A percentile compares a stretch with the other conserved stretches of the same genome.
Conservation (phyloP, 2,797 vertebrate species). For the Lepilemur septentrionalis region DNA sequence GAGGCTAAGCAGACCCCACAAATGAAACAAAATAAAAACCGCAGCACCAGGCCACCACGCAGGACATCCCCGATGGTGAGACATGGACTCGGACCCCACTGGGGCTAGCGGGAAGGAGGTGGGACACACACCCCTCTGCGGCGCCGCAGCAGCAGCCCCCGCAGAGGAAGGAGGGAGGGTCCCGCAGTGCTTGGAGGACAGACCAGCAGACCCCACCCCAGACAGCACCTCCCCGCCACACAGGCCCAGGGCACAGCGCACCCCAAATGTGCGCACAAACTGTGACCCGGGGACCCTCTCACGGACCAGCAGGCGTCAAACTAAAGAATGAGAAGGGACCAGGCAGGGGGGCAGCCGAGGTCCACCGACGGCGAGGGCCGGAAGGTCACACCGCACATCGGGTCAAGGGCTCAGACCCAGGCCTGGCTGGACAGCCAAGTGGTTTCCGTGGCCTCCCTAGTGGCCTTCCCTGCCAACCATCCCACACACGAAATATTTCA, state of each 20-base stretch:
- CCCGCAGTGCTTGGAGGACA: neutral
- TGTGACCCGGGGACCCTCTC: neutral
- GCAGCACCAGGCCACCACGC: neutral
- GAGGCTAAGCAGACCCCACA: neutral
- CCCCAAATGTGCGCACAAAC: accelerated
- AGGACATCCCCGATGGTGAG: accelerated
- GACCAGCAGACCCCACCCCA: too few species aligned
- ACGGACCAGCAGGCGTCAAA: accelerated
- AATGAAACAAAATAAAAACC: neutral
- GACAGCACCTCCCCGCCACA: neutral
- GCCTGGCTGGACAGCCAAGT: accelerated
- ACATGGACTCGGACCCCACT: accelerated
- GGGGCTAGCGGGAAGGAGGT: accelerated
- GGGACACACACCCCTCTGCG: accelerated
- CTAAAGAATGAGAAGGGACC: neutral
- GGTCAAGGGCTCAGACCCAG: neutral
- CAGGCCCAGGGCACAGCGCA: accelerated
- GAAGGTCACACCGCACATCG: neutral
- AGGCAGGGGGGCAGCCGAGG: neutral
- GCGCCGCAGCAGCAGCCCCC: accelerated
- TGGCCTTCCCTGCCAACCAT: accelerated
- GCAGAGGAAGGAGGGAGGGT: too few species aligned
- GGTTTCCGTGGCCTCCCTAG: accelerated
- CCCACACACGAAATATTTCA: accelerated
- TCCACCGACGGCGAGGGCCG: accelerated